A percentile compares a stretch with the other conserved stretches of the same genome.
Evolutionary conservation across 30 jellyfish, hydroid and myxozoan species (phyloP).

Genomic region (Mastigias papua): DNA sequence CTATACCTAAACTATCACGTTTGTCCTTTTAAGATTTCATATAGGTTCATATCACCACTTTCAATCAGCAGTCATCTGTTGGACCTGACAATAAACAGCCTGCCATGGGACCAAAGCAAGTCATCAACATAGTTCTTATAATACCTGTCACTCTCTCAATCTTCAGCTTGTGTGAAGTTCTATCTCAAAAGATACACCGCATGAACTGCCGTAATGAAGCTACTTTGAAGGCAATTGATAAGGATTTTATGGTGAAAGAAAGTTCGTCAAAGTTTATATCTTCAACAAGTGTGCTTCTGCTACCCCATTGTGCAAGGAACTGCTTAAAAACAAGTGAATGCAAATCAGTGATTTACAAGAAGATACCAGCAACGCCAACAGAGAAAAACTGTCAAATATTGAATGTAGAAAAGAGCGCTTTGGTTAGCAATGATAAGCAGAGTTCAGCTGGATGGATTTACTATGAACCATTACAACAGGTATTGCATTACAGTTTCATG

Average conservation of each 20-base stretch:
- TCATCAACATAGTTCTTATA: not conserved
- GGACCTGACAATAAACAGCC: no score
- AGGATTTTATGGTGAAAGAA: not conserved
- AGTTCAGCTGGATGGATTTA: not conserved
- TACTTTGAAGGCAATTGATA: not conserved
- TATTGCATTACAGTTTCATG: no score
- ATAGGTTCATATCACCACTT: no score
- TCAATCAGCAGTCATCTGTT: no score
- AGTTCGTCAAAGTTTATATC: not conserved
- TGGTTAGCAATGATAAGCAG: not conserved
- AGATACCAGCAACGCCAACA: not conserved
- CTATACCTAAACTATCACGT: no score
- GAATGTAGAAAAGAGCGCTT: not conserved
- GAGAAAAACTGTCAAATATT: not conserved
- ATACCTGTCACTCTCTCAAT: not conserved
- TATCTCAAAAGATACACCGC: not conserved
- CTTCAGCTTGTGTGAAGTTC: not conserved
- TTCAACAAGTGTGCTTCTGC: not conserved
- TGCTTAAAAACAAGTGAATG: not conserved
- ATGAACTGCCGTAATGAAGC: slow-evolving; percentile 21
- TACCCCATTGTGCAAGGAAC: not conserved
- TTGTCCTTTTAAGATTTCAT: no score
- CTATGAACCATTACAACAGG: slow-evolving; percentile 12
- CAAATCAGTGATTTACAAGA: not conserved
- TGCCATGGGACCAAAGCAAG: not conserved